Evolutionary conservation across 2,888 invertebrate genomes (phyloP), one percentile per base, ranked within the genome.

Genomic region (Drosophila histrio): DNA sequence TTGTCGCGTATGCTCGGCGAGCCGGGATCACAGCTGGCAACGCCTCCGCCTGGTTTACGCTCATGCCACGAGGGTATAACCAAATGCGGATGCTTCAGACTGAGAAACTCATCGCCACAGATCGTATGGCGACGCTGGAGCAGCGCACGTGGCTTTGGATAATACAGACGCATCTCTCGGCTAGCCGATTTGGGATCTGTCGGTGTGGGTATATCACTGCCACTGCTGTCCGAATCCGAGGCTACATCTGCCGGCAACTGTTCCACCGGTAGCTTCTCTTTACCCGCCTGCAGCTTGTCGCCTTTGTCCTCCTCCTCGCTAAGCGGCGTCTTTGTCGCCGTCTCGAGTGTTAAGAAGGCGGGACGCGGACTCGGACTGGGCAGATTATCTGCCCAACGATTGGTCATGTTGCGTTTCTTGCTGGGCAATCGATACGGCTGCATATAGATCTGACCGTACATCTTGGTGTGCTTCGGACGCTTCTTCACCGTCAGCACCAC

Each of bases 61-160:
- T 96, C 95, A 77, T 94, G 94, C 96, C 96, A 96, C 79, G 96
- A 94, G 92, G 95, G 92, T 53, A 92, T 91, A 61, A 89, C 89
- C 38, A 88, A 61, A 74, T 89, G 88, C 30, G 91, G 90, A 70
- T 89, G 88, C 43, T 89, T 88, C 53, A 89, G 87, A 28, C 88
- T 85, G 46, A 89, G 88, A 80, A 95, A 94, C 93, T 95, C 95
- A 86, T 96, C 95, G 13, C 98, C 97, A 80, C 97, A 96, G 74
- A 98, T 96, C 1, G 97, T 97, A 79, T 98, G 97, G 15, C 98
- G 93, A 9, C 98, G 94, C 90, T 96, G 96, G 32, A 96, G 93
- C 72, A 95, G 93, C 17, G 95, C 93, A 61, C 95, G 93, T 7
- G 97, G 96, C 91, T 95, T 96, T 2, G 95, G 94, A 49, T 95